Evolutionary conservation across 2,888 invertebrate species (phyloP).

Genomic region (Mycalesis mineus): DNA sequence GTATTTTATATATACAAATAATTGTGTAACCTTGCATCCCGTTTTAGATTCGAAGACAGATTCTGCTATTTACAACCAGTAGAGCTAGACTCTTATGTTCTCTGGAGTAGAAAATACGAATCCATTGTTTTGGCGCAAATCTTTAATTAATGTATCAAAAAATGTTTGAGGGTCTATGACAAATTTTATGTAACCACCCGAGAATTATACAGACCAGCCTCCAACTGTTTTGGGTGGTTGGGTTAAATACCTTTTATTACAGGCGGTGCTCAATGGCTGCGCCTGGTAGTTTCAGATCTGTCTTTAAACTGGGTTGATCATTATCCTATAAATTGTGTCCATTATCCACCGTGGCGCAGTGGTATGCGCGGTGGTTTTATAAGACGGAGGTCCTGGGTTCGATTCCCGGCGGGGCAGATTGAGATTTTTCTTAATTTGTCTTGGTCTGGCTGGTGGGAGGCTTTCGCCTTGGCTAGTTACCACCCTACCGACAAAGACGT

Average conservation of each 20-base stretch:
- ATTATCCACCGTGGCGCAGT: no score
- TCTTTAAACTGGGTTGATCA: conserved; percentile 24
- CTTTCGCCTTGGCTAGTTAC: no score
- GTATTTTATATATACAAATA: conserved; percentile 19
- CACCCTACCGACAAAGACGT: no score
- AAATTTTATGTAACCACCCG: conserved; percentile 24
- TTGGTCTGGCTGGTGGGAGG: no score
- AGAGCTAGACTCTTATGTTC: conserved; percentile 19
- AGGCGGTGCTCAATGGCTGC: conserved; percentile 16
- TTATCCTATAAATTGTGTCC: no score
- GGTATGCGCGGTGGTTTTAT: no score
- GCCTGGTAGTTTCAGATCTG: conserved; percentile 23
- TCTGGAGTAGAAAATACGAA: conserved; percentile 19
- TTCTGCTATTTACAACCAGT: conserved; percentile 18
- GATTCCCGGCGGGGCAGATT: no score
- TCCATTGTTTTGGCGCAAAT: conserved; percentile 19
- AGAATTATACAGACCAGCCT: conserved; percentile 15
- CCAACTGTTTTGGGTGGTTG: conserved; percentile 13
- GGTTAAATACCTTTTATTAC: conserved; percentile 6
- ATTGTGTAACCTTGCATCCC: conserved; percentile 25
- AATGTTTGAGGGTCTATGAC: background rate
- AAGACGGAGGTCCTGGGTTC: no score
- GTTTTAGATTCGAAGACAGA: conserved; percentile 31
- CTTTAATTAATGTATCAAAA: background rate
- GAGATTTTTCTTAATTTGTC: no score